These are phyloP conservation scores for Zapornia atra DNA, from an alignment of 2,113 vertebrate species.

Conservation along the genomic window DNA sequence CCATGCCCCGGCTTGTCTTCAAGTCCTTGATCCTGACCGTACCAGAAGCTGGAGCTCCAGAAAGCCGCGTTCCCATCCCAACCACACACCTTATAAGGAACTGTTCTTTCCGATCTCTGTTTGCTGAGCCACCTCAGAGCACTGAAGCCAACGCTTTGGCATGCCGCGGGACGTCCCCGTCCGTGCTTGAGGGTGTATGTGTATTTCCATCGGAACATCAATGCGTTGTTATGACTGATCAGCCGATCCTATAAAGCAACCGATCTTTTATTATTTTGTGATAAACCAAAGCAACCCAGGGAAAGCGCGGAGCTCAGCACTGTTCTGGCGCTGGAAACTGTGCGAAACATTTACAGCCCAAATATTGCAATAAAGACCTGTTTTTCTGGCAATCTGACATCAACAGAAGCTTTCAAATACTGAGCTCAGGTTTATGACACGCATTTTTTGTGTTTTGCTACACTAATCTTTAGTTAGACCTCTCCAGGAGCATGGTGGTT, in stretches of 20 bases:
- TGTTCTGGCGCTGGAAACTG: background rate
- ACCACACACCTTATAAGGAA: background rate
- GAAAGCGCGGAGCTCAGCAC: background rate
- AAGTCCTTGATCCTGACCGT: background rate
- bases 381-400: background rate
- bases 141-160: background rate
- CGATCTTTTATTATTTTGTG: background rate
- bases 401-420: background rate
- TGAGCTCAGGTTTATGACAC: background rate
- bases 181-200: accelerated
- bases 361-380: background rate
- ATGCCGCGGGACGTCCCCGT: accelerated
- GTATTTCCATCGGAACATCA: background rate
- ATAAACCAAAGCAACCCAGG: background rate
- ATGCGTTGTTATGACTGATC: background rate
- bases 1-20: slow-evolving; percentile 30
- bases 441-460: background rate
- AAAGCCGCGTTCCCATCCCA: background rate
- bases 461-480: background rate
- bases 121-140: accelerated
- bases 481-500: background rate
- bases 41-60: background rate
- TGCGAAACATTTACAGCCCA: background rate
- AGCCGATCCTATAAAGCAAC: background rate
- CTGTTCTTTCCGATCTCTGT: background rate